Base-by-base conservation (phyloP, 2,797 vertebrate species). In the Masticophis lateralis region DNA sequence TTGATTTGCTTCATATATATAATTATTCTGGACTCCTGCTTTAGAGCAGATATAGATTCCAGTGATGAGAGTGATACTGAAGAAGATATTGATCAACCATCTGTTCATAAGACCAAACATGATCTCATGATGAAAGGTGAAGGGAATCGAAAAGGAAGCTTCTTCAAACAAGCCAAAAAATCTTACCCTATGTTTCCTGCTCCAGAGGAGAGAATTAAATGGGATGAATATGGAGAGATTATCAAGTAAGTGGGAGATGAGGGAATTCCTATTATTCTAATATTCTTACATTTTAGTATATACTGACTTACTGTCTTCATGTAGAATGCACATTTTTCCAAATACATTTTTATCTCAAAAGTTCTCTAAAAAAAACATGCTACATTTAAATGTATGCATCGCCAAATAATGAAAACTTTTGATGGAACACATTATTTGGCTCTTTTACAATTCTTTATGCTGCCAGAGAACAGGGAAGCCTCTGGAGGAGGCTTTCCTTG, bases 91-190 rank as follows among this genome's bases (percentile, higher is more conserved):
- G 99, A 99, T 97, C 99, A 99, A 95, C 98, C 99, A 0, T 98
- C 98, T 0, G 96, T 96, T 0, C 98, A 98, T 91, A 99, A 99
- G 97, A 98, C 97, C 59, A 99, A 99, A 96, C 99, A 99, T 86
- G 99, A 99, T 97, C 97, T 99, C 97, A 99, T 99, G 99, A 99
- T 99, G 99, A 99, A 99, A 97, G 98, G 98, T 0, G 99, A 99
- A 97, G 99, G 99, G 0, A 99, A 97, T 95, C 98, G 99, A 14
- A 99, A 99, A 96, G 99, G 99, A 95, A 99, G 99, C 90, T 99
- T 99, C 98, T 99, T 99, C 98, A 99, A 99, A 96, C 99, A 99
- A 96, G 99, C 99, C 56, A 99, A 99, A 95, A 99, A 99, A 95
- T 99, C 99, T 5, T 99, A 99, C 25, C 99, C 99, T 0, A 99